phyloP scores from a whole-genome alignment of 1,140 invertebrate genomes.

The Metaphire vulgaris region DNA sequence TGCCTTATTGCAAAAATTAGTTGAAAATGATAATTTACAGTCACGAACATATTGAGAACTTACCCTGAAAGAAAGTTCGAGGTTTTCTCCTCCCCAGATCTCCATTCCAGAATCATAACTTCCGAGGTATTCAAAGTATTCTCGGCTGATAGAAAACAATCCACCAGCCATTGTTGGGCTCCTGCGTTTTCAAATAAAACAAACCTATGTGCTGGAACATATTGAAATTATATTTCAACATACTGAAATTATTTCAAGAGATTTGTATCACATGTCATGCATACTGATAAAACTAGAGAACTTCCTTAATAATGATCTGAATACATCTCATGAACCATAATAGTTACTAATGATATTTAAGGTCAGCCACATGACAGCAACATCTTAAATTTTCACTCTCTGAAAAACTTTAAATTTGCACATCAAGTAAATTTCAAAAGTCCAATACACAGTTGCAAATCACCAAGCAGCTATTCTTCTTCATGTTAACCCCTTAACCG shows the following conservation, averaged over 20 bases:
- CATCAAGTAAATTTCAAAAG: background rate
- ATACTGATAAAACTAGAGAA: background rate
- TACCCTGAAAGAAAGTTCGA: constrained; percentile 97
- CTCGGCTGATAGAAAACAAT: constrained; percentile 53
- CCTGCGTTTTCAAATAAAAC: constrained; percentile 43
- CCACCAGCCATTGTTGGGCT: constrained; percentile 76
- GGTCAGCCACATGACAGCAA: background rate
- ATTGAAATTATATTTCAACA: background rate
- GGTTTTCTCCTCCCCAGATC: constrained; percentile 96
- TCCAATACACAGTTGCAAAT: background rate
- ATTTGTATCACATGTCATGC: background rate
- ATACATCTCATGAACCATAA: background rate
- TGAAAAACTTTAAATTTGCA: background rate
- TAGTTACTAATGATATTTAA: background rate
- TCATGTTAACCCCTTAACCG: no score
- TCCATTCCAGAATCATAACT: constrained; percentile 94
- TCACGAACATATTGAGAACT: no score
- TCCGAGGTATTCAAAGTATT: constrained; percentile 70
- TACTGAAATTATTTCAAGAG: background rate
- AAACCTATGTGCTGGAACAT: background rate
- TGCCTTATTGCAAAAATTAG: no score
- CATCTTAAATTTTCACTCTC: background rate
- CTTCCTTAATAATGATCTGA: background rate
- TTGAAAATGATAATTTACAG: no score
- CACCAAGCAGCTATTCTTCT: no score